Conservation (phyloP, 2,113 vertebrate genomes). For the Phoxinus phoxinus region DNA sequence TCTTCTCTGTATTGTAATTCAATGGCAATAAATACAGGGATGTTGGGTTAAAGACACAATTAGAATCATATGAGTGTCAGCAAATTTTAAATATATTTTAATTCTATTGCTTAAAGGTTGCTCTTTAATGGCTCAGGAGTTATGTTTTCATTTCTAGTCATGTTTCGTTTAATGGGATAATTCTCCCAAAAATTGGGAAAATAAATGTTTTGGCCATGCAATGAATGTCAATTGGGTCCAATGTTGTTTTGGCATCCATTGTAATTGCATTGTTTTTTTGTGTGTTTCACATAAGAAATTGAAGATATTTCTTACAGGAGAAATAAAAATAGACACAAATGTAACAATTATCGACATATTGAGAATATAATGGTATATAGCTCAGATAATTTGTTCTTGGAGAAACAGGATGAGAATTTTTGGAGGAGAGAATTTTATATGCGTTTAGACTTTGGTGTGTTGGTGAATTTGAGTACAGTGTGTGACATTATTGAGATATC, state of each 20-base stretch:
- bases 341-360: background rate
- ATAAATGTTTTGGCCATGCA: background rate
- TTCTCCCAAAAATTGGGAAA: background rate
- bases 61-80: background rate
- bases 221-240: background rate
- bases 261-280: background rate
- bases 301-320: background rate
- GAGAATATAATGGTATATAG: background rate
- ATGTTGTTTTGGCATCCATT: background rate
- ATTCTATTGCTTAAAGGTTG: background rate
- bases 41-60: background rate
- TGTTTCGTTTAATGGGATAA: background rate
- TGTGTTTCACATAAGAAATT: background rate
- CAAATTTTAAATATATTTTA: background rate
- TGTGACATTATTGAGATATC: background rate
- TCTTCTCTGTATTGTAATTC: conserved; percentile 16
- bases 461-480: background rate
- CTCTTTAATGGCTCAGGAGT: background rate
- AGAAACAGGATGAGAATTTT: background rate
- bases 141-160: background rate
- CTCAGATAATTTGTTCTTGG: background rate
- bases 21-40: background rate
- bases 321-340: background rate
- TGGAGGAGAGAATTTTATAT: background rate
- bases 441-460: background rate